A percentile compares a stretch with the other conserved stretches of the same genome.
Conservation (phyloP, 2,888 invertebrate species). For the Lasioglossum villosulum region DNA sequence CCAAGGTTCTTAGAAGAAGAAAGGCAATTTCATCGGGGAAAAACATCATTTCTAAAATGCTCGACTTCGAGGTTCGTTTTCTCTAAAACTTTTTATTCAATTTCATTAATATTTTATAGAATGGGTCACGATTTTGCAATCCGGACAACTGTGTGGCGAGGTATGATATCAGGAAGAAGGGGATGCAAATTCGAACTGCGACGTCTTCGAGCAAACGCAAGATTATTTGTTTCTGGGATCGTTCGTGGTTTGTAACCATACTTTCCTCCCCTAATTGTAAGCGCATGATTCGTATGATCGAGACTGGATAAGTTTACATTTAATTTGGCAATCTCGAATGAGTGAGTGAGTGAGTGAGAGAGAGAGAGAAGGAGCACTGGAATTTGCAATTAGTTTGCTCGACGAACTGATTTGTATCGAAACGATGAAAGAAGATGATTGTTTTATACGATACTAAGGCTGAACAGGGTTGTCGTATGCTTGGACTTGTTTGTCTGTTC, state of each 20-base stretch:
- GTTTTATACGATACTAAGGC: constrained; percentile 53
- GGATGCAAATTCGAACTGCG: constrained; percentile 14
- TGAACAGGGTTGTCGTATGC: constrained; percentile 49
- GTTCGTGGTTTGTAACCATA: constrained; percentile 18
- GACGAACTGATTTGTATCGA: constrained; percentile 41
- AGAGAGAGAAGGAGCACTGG: background rate
- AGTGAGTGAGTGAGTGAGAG: too few species aligned
- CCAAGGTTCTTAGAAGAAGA: too few species aligned
- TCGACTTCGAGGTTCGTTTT: too few species aligned
- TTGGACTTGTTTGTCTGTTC: constrained; percentile 42
- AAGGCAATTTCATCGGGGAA: too few species aligned
- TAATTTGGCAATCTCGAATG: constrained; percentile 9
- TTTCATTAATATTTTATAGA: too few species aligned
- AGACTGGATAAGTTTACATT: background rate
- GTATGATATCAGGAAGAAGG: background rate
- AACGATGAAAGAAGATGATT: constrained; percentile 16
- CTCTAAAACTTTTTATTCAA: too few species aligned
- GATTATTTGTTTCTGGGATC: constrained; percentile 24
- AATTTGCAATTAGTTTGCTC: constrained; percentile 27
- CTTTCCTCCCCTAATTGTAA: constrained; percentile 13
- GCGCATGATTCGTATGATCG: constrained; percentile 18
- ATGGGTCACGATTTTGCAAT: too few species aligned
- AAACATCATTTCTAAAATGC: too few species aligned
- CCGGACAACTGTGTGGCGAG: too few species aligned
- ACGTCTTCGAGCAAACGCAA: constrained; percentile 35